phyloP scores from a whole-genome alignment of 2,888 invertebrate genomes.

The Eucera pruinosa region DNA sequence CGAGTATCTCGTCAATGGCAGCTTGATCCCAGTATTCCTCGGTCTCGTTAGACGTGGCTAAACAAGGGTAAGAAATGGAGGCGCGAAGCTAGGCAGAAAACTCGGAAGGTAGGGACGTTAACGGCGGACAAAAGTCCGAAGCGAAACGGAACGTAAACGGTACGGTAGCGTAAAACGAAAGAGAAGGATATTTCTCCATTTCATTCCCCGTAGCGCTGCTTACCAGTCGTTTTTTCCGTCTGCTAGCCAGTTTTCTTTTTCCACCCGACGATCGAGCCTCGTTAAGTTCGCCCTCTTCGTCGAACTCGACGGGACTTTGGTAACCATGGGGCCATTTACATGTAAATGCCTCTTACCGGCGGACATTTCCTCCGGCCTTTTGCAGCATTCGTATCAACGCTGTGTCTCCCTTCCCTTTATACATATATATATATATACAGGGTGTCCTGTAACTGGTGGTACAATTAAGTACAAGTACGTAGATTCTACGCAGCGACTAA shows the following conservation, averaged over 20 bases:
- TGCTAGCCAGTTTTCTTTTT: constrained; percentile 56
- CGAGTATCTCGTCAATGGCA: too few species aligned
- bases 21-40: constrained; percentile 36
- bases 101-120: constrained; percentile 65
- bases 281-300: constrained; percentile 64
- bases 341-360: constrained; percentile 73
- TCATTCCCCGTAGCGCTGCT: constrained; percentile 30
- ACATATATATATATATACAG: constrained; percentile 1
- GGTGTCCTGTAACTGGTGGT: too few species aligned
- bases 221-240: constrained; percentile 49
- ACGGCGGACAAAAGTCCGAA: constrained; percentile 63
- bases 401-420: constrained; percentile 30
- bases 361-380: constrained; percentile 69
- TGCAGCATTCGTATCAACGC: constrained; percentile 64
- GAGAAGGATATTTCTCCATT: constrained; percentile 52
- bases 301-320: constrained; percentile 59
- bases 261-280: constrained; percentile 68
- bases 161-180: constrained; percentile 67
- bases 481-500: too few species aligned
- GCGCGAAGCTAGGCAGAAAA: constrained; percentile 45
- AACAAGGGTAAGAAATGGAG: too few species aligned
- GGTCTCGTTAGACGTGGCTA: too few species aligned
- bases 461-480: too few species aligned
- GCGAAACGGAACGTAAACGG: constrained; percentile 66
- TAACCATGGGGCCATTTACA: constrained; percentile 72